A percentile compares a stretch with the other conserved stretches of the same genome.
Conservation (phyloP, 2,888 invertebrate genomes). For the Habrosyne pyritoides region DNA sequence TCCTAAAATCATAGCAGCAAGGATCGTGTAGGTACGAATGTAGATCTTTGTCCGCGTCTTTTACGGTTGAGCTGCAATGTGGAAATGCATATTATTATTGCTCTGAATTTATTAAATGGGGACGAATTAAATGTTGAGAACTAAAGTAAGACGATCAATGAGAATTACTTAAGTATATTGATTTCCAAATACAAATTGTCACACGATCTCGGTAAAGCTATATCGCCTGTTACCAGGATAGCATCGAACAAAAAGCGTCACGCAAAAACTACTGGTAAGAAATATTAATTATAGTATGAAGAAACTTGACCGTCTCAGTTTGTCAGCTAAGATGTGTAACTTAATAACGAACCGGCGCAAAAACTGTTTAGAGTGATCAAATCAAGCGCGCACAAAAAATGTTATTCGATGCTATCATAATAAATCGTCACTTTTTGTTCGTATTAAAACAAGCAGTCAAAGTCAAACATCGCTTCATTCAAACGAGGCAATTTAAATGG, state of each 20-base stretch:
- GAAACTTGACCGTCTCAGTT: constrained; percentile 38
- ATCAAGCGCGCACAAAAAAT: constrained; percentile 22
- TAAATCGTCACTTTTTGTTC: constrained; percentile 30
- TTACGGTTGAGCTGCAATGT: constrained; percentile 1
- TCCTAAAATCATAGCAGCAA: constrained; percentile 16
- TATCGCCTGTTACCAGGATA: constrained; percentile 1
- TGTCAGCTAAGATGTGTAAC: constrained; percentile 44
- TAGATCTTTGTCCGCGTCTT: not conserved
- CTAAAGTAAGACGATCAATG: not conserved
- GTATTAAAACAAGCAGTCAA: constrained; percentile 13
- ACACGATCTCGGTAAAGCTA: not conserved
- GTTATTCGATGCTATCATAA: constrained; percentile 32
- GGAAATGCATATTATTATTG: constrained; percentile 1
- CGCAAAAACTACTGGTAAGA: constrained; percentile 34
- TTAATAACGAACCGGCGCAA: constrained; percentile 36
- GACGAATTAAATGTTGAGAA: not conserved
- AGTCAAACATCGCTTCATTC: not conserved
- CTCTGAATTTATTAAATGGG: constrained; percentile 8
- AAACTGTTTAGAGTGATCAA: constrained; percentile 14
- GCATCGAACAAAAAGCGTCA: not conserved
- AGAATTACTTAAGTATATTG: not conserved
- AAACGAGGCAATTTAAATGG: constrained; percentile 8
- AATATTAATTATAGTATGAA: constrained; percentile 37
- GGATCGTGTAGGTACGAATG: not conserved
- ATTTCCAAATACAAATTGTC: not conserved